Evolutionary conservation across 2,113 vertebrate genomes (phyloP), one percentile per base, ranked within the genome.

Genomic region (Tragulus kanchil): DNA sequence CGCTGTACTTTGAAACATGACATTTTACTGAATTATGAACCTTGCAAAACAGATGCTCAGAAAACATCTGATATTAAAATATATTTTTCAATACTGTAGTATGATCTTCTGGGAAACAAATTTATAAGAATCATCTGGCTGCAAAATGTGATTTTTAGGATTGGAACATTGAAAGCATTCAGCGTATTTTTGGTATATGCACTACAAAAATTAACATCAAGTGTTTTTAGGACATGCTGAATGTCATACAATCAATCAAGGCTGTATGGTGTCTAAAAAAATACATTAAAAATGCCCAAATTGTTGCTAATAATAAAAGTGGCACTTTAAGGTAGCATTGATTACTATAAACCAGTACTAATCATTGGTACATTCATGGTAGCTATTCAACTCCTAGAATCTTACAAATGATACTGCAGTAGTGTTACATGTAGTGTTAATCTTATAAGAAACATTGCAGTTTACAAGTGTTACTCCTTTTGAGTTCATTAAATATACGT

Each of bases 61-160:
- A 98, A 98, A 98, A 97, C 89, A 98, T 98, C 94, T 98, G 97
- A 98, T 97, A 98, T 97, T 98, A 97, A 98, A 98, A 97, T 96
- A 97, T 14, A 90, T 90, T 97, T 93, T 93, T 98, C 94, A 98
- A 93, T 96, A 94, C 83, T 92, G 97, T 88, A 95, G 94, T 96
- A 94, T 93, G 97, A 71, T 97, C 97, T 98, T 97, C 98, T 95
- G 97, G 98, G 97, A 98, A 98, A 91, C 0, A 0, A 97, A 95
- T 97, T 98, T 98, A 97, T 98, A 88, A 81, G 69, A 50, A 93
- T 98, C 98, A 98, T 98, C 98, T 99, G 98, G 96, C 94, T 96
- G 52, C 98, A 98, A 97, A 98, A 98, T 98, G 97, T 98, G 98
- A 84, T 97, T 98, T 78, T 98, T 85, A 96, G 78, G 85, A 90